Base-by-base conservation (phyloP, 2,797 vertebrate species). In the Ctenopoma kingsleyae region DNA sequence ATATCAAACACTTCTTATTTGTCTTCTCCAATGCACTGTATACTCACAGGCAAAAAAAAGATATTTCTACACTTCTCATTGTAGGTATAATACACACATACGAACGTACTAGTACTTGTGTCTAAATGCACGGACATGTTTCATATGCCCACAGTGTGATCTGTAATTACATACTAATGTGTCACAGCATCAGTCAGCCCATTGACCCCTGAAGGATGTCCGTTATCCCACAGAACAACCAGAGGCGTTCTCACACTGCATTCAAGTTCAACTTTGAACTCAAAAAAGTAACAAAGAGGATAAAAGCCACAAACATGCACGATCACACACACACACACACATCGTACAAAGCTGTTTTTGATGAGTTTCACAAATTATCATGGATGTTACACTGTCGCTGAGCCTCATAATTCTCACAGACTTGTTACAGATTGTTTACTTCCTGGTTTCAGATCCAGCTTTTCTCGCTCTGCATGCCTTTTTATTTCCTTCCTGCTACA, bases 91-190 rank as follows among this genome's bases (percentile, higher is more conserved):
- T 68, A 48, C 55, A 68, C 68, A 41, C n/a, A n/a, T n/a, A n/a
- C n/a, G n/a, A n/a, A n/a, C n/a, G n/a, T 38, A 58, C 51, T 60
- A 32, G 62, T 52, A 56, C 58, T 59, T 53, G 55, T 52, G 50
- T 67, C 48, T 30, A 9, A 78, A 23, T 82, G 88, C 69, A 68
- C 74, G 25, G 79, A 50, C 84, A 54, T 63, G 87, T 71, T 80
- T 55, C 65, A 70, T 65, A 57, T 66, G 77, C 79, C 82, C 81
- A 78, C 61, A 70, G 60, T 63, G 5, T 40, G 58, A 71, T 72
- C 82, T 89, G 68, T 91, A 89, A 91, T 91, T 89, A 90, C 77
- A 81, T 85, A 71, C 81, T 88, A 87, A 90, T 91, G 86, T 82
- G 85, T 86, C 83, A 86, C 57, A 76, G 74, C 59, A 48, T 68